phyloP scores from a whole-genome alignment of 1,140 invertebrate species.

The Eufriesea mexicana region DNA sequence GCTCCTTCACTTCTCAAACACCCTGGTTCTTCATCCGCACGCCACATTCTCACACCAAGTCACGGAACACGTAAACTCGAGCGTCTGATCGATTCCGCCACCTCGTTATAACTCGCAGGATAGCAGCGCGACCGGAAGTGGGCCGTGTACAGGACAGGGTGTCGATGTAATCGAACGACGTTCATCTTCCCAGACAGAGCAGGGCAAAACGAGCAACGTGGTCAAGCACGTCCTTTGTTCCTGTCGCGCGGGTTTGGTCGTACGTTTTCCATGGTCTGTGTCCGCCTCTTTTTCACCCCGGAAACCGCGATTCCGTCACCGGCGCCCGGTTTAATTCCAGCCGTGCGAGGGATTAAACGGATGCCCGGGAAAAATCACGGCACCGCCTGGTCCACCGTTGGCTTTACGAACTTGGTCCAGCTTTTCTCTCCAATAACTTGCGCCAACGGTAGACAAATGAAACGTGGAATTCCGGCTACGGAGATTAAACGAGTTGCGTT shows the following conservation, averaged over 20 bases:
- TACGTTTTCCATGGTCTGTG: conserved; percentile 35
- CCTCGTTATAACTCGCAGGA: too few species aligned
- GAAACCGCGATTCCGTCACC: conserved; percentile 47
- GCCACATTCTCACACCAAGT: too few species aligned
- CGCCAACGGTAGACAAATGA: background rate
- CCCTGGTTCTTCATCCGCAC: too few species aligned
- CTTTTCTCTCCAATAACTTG: background rate
- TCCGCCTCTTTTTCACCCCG: conserved; percentile 18
- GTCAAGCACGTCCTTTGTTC: conserved; percentile 8
- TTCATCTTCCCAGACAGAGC: conserved; percentile 63
- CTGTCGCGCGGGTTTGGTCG: conserved; percentile 21
- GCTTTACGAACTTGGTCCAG: background rate
- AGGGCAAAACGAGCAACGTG: conserved; percentile 30
- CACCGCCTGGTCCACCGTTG: conserved; percentile 6
- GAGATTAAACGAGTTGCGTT: conserved; percentile 2
- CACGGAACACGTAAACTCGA: too few species aligned
- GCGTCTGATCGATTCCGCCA: too few species aligned
- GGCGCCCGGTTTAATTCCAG: conserved; percentile 62
- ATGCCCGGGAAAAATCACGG: conserved; percentile 46
- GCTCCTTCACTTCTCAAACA: too few species aligned
- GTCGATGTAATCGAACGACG: conserved; percentile 66
- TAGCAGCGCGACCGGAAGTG: too few species aligned
- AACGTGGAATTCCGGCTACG: background rate
- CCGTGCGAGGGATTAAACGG: conserved; percentile 56
- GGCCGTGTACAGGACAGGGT: background rate